These are phyloP conservation scores for Nyleta sp. DNA, from an alignment of 2,888 invertebrate genomes.

Conservation along the genomic window DNA sequence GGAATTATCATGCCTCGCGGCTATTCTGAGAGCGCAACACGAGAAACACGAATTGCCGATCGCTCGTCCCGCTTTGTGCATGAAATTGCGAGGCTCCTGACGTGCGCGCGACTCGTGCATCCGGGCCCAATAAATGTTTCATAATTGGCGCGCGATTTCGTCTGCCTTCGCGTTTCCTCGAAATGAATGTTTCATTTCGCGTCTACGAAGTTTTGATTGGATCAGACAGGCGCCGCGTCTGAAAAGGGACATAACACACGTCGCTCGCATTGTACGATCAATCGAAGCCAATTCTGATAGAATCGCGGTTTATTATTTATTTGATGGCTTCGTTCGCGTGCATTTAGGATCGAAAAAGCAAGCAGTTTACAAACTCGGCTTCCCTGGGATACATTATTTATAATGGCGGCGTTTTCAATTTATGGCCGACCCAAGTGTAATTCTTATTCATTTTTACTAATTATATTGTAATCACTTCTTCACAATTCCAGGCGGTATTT, in stretches of 20 bases:
- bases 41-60: no score
- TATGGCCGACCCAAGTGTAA: background rate
- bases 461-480: no score
- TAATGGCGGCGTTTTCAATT: background rate
- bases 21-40: conserved; percentile 49
- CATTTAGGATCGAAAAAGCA: conserved; percentile 1
- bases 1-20: conserved; percentile 56
- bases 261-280: conserved; percentile 45
- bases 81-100: conserved; percentile 57
- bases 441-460: no score
- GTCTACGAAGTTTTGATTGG: conserved; percentile 76
- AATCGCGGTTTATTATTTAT: conserved; percentile 47
- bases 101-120: conserved; percentile 42
- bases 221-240: conserved; percentile 61
- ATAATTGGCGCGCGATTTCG: conserved; percentile 68
- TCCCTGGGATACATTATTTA: conserved; percentile 13
- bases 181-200: conserved; percentile 70
- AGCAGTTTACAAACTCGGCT: conserved; percentile 5
- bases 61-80: conserved; percentile 43
- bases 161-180: conserved; percentile 43
- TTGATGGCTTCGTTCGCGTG: conserved; percentile 13
- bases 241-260: conserved; percentile 45
- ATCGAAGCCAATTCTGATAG: conserved; percentile 33
- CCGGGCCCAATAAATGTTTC: conserved; percentile 67
- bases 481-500: no score